Evolutionary conservation across 1,140 invertebrate species (phyloP), one percentile per base, ranked within the genome.

Genomic region (Copidosoma floridanum): DNA sequence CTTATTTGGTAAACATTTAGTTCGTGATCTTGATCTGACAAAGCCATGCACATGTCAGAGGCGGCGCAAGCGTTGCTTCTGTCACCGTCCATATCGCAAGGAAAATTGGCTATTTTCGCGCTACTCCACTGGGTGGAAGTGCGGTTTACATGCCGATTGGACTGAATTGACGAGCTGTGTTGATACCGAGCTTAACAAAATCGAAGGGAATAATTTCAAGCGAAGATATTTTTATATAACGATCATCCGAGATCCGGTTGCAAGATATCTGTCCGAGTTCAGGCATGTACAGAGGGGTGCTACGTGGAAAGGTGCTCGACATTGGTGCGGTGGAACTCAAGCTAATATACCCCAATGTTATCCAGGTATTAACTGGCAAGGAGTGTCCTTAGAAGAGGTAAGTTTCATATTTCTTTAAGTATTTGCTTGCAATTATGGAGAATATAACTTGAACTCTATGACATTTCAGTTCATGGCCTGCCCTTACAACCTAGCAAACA

Each of bases 111-210:
- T 99, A 46, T 99, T 99, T 81, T 98, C 95, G 73, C 86, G 97
- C 69, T 98, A 98, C 81, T 98, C 96, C 7, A 98, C 95, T 16
- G 97, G 97, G 47, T 99, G 97, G 97, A 93, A 94, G 71, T 99
- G 97, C 83, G 97, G 97, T 50, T 82, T 99, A 16, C 97, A 99
- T 81, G 95, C 97, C 10, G 94, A 99, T 82, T 99, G 95, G 91
- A 98, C 97, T 12, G 96, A 99, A 81, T 77, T 99, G 54, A 94
- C 92, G 11, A 87, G 86, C 71, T 93, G 94, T 80, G 93, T 96
- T 40, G 91, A 94, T 74, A 85, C 86, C 43, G 92, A 92, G 70
- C 83, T 95, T 67, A 91, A 94, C 73, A 88, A 91, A 79, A 88
- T 91, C 68, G 92, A 95, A 78, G 91, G 90, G 10, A 86, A 89